Base-by-base conservation (phyloP, 2,888 invertebrate genomes). In the Spilarctia lutea region DNA sequence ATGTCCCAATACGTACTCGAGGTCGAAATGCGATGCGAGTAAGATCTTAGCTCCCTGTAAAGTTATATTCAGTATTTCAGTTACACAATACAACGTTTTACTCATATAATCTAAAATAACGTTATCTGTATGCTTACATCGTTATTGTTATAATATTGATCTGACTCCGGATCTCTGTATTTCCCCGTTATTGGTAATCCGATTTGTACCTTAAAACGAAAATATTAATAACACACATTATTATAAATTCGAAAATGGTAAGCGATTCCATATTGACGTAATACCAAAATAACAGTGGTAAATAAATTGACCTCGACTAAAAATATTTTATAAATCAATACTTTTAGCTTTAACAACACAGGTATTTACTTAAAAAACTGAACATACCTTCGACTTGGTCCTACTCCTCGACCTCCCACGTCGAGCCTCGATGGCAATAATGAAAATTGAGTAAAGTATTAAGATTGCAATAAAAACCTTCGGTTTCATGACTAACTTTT, bases 1-100 rank as follows among this genome's bases (percentile, higher is more conserved):
- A 91, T 99, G 99, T 0, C 99, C 99, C 88, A 99, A 94, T 74
- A 98, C 98, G 95, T 98, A 99, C 96, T 99, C 98, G 94, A 98
- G 97, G 93, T 99, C 99, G 92, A 99, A 99, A 93, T 99, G 99
- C 3, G 99, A 99, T 7, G 98, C 98, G 83, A 98, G 96, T 60
- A 97, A 94, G 78, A 99, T 99, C 94, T 98, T 98, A 0, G 99
- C 99, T 33, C 99, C 99, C 99, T 99, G 91, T 45, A 70, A 60
- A 48, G 27, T 48, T 67, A 56, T 48, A 10, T 35, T n/a, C 24
- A 30, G 10, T 39, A 35, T 30, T 60, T 30, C 18, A 63, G 42
- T 2, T 35, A 39, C 13, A 66, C 7, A 11, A 30, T 10, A 30
- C n/a, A 48, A 68, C 68, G 27, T 24, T 20, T 11, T 60, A 16